Conservation (phyloP, 2,113 vertebrate genomes). For the Callocephalon fimbriatum region DNA sequence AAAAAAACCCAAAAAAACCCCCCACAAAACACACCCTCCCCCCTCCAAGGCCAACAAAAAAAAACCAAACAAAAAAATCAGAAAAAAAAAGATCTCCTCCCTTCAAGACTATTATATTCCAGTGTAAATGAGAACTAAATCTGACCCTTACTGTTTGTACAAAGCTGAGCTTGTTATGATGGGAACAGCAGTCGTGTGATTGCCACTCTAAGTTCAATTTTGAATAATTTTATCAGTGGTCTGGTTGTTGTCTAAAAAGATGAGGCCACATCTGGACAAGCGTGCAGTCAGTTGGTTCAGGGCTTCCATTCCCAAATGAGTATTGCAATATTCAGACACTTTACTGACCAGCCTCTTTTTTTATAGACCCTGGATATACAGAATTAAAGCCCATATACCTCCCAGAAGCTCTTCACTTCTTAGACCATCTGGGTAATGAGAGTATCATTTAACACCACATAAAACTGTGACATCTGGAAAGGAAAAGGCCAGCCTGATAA, state of each 20-base stretch:
- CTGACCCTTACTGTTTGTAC: not conserved
- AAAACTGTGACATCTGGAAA: conserved; percentile 69
- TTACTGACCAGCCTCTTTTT: conserved; percentile 56
- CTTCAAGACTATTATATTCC: not conserved
- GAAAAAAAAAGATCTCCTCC: not conserved
- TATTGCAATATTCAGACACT: conserved; percentile 37
- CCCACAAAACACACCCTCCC: not conserved
- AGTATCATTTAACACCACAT: conserved; percentile 61
- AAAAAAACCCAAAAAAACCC: too few relatives aligned
- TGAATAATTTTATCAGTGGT: conserved; percentile 64
- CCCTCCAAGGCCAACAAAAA: not conserved
- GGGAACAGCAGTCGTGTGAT: conserved; percentile 37
- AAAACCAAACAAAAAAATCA: too few relatives aligned
- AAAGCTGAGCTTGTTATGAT: conserved; percentile 24
- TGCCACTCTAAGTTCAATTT: conserved; percentile 35
- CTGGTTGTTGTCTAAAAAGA: conserved; percentile 43
- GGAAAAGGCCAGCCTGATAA: conserved; percentile 60
- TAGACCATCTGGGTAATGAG: conserved; percentile 62
- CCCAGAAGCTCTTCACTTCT: conserved; percentile 61
- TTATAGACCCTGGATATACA: conserved; percentile 47
- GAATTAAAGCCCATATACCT: conserved; percentile 53
- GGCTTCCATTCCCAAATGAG: conserved; percentile 22
- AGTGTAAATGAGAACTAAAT: not conserved
- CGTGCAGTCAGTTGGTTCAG: not conserved
- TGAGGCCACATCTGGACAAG: conserved; percentile 65